phyloP scores from a whole-genome alignment of 2,888 invertebrate genomes.

The Rhopalosiphum nymphaeae region DNA sequence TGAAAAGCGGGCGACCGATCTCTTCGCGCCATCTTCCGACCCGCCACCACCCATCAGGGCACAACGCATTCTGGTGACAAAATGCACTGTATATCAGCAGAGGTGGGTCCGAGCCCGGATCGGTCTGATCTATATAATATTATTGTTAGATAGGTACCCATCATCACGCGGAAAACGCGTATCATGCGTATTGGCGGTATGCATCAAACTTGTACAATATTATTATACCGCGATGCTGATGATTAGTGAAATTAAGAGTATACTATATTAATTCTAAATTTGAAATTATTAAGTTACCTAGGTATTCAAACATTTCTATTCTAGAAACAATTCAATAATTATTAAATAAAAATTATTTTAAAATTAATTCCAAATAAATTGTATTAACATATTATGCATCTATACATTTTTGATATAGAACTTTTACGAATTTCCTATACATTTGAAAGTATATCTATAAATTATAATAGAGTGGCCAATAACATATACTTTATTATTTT shows the following conservation, averaged over 20 bases:
- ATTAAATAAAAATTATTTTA: not conserved
- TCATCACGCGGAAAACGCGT: not conserved
- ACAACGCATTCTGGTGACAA: slow-evolving; percentile 57
- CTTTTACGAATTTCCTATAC: not conserved
- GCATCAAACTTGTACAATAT: not conserved
- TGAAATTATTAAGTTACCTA: not conserved
- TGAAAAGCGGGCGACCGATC: slow-evolving; percentile 62
- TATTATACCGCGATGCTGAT: not conserved
- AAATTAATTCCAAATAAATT: not conserved
- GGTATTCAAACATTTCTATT: not conserved
- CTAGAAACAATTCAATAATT: not conserved
- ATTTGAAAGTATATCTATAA: not conserved
- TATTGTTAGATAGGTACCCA: not conserved
- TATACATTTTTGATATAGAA: not conserved
- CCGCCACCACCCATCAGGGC: not conserved
- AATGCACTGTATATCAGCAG: not conserved
- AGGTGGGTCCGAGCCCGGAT: not conserved
- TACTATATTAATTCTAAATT: not conserved
- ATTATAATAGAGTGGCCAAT: not conserved
- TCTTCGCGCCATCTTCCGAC: not conserved
- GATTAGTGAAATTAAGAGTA: not conserved
- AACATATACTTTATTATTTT: not conserved
- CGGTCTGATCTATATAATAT: not conserved
- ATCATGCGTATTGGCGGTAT: not conserved
- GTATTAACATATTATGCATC: too few relatives aligned